Evolutionary conservation across 1,140 invertebrate genomes (phyloP), one percentile per base, ranked within the genome.

Genomic region (Probaryconus sp.): DNA sequence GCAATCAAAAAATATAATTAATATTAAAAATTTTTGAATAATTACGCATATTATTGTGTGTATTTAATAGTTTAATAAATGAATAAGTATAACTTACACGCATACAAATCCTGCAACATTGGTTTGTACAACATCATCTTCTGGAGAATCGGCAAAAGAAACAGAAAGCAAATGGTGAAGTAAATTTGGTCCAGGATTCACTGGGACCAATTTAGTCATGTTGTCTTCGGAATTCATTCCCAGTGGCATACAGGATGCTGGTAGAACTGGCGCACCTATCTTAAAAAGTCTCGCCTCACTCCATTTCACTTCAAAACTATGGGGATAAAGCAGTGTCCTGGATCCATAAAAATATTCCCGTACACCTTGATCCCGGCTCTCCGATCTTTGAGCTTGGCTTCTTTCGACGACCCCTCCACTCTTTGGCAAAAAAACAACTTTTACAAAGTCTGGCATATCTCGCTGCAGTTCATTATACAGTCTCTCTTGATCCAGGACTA

Each of bases 401-500:
- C 96, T 89, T 83, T 97, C 96, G 0, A 98, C 97, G 16, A 97
- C 97, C 38, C 98, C 98, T 28, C 97, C 97, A 87, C 97, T 98
- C 88, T 99, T 99, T 2, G 97, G 97, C 48, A 98, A 87, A 77
- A 97, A 93, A 0, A 99, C 92, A 11, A 99, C 94, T 89, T 96
- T 95, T 0, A 98, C 96, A 88, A 96, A 96, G 21, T 92, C 91
- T 0, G 97, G 97, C 90, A 99, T 93, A 86, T 99, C 97, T 55
- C 96, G 89, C 21, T 95, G 93, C 24, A 99, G 87, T 88, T 99
- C 97, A 88, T 96, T 98, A 82, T 97, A 98, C 0, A 99, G 84
- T 79, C 97, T 90, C 86, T 99, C 97, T 85, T 99, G 97, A 86
- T 99, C 98, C 40, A 99, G 83, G 0, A 99, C 98, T 63, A 99